Base-by-base conservation (phyloP, 2,113 vertebrate species). In the Brachyhypopomus occidentalis region DNA sequence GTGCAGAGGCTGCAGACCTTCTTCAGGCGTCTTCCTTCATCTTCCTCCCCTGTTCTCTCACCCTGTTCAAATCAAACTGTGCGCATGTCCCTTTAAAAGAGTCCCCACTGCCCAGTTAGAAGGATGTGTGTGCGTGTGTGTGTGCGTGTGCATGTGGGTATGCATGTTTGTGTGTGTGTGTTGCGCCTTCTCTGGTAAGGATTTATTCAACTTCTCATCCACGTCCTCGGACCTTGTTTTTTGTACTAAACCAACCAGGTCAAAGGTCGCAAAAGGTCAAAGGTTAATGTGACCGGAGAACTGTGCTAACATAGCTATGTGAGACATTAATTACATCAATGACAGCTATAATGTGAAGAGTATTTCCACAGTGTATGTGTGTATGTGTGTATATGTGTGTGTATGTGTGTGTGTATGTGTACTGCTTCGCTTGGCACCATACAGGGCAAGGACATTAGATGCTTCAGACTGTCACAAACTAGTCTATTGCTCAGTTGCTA, bases 81-180 rank as follows among this genome's bases (percentile, higher is more conserved):
- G 89, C 90, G 90, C 93, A 93, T 92, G 92, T 91, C 93, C 93
- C 92, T 94, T 94, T 94, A 93, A 93, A 87, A 92, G 80, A 92
- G 86, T 88, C 87, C 48, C 86, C 78, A 63, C 77, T 71, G 23
- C 86, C 90, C 88, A 22, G 76, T 79, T 67, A 75, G 88, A 86
- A 80, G 66, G 60, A 66, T 36, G 64, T 67, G 60, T 69, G 71
- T 86, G 84, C 86, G 88, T 89, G 86, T 88, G 89, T 91, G 90
- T 56, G 19, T 83, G 86, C 83, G 85, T 89, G 85, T 91, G 88
- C 73, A 34, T 70, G 72, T 78, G 38, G 71, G 30, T 73, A 22
- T 63, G 58, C 20, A 80, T 89, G 86, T 86, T 87, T 84, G 82
- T 86, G 77, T 85, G 12, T 52, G 45, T 52, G 45, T 52, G 45